Conservation (phyloP, 2,113 vertebrate species). For the Eublepharis macularius region DNA sequence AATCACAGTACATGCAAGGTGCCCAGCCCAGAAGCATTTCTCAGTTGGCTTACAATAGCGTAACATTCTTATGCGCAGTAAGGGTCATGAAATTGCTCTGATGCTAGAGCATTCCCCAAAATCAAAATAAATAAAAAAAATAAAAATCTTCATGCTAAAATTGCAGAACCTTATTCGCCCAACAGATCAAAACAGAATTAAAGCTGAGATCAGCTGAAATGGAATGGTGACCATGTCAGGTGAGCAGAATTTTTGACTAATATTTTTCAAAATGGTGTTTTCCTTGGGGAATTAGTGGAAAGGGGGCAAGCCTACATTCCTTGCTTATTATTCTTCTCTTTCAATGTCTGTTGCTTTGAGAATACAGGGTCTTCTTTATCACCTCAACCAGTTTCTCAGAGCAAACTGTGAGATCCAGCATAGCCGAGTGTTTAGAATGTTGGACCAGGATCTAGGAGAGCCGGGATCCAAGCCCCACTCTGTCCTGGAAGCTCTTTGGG, state of each 20-base stretch:
- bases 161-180: slow-evolving; percentile 24
- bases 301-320: background rate
- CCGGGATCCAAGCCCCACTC: too few species aligned
- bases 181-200: slow-evolving; percentile 2
- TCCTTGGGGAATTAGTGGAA: background rate
- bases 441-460: too few species aligned
- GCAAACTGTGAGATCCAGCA: too few species aligned
- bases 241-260: background rate
- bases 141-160: slow-evolving; percentile 43
- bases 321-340: slow-evolving; percentile 16
- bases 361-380: background rate
- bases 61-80: slow-evolving; percentile 59
- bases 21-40: slow-evolving; percentile 77
- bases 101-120: slow-evolving; percentile 56
- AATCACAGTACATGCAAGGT: slow-evolving; percentile 78
- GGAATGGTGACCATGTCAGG: background rate
- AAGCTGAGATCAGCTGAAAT: background rate
- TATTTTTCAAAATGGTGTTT: background rate
- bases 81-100: slow-evolving; percentile 11
- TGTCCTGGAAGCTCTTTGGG: too few species aligned
- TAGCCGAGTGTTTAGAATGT: background rate
- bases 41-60: slow-evolving; percentile 73
- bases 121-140: slow-evolving; percentile 43
- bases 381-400: too few species aligned
- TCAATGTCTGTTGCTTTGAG: background rate